A percentile compares a stretch with the other conserved stretches of the same genome.
These are phyloP conservation scores for Tenthredo amoena DNA, from an alignment of 2,888 invertebrate species.

Conservation along the genomic window DNA sequence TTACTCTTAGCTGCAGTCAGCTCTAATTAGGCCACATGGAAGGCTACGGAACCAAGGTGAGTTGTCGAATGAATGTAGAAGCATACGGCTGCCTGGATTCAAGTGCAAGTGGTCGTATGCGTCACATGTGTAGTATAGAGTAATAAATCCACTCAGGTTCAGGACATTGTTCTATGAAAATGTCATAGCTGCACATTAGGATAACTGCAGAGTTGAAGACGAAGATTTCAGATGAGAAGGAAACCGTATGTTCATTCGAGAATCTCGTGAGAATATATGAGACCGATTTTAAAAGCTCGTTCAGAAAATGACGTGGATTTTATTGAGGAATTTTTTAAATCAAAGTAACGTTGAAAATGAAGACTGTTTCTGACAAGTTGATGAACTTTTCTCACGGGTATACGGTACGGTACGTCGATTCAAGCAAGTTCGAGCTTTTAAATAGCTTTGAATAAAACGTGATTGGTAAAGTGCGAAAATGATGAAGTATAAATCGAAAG, in stretches of 20 bases:
- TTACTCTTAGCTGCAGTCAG: conserved; percentile 2
- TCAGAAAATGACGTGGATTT: not conserved
- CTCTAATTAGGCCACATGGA: conserved; percentile 16
- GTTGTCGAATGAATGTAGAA: conserved; percentile 8
- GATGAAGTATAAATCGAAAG: not conserved
- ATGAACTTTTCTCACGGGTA: not conserved
- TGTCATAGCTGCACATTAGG: not conserved
- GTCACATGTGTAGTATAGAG: not conserved
- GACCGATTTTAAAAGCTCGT: not conserved
- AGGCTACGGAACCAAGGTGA: not conserved
- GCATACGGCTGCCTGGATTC: not conserved
- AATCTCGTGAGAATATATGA: not conserved
- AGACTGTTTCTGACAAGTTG: not conserved
- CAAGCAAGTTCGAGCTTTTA: not conserved
- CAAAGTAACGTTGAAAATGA: not conserved
- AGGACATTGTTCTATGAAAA: not conserved
- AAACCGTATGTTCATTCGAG: not conserved
- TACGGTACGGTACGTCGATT: not conserved
- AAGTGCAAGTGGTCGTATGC: not conserved
- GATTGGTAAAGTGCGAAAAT: not conserved
- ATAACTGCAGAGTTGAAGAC: not conserved
- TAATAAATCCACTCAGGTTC: not conserved
- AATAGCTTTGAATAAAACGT: not conserved
- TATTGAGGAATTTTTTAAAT: not conserved
- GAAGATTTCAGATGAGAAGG: not conserved